Conservation (phyloP, 2,113 vertebrate species). For the Zosterops japonicus region DNA sequence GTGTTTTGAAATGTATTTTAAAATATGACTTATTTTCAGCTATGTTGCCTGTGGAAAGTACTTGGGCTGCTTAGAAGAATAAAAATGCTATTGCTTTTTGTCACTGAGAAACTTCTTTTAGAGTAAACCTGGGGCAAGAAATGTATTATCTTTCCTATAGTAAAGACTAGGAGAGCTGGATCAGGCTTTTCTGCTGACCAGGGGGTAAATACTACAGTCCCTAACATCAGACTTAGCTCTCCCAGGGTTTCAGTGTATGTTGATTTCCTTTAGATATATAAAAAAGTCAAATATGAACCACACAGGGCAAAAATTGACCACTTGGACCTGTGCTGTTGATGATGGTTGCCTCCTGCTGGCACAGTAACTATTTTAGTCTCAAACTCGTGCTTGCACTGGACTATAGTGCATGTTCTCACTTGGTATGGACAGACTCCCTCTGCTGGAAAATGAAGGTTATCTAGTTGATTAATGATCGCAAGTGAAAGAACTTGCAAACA, state of each 20-base stretch:
- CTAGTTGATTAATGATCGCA: accelerated
- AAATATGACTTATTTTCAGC: not conserved
- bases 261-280: not conserved
- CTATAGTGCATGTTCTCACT: not conserved
- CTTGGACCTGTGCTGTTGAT: not conserved
- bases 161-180: not conserved
- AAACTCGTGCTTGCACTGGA: accelerated
- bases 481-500: not conserved
- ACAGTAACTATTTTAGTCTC: not conserved
- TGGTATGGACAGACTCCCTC: not conserved
- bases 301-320: not conserved
- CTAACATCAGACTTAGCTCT: not conserved
- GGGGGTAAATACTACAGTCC: accelerated
- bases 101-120: not conserved
- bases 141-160: not conserved
- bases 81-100: not conserved
- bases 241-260: not conserved
- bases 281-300: not conserved
- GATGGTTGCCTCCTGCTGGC: not conserved
- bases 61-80: not conserved
- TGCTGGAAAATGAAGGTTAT: not conserved
- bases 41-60: not conserved
- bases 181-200: not conserved
- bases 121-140: not conserved
- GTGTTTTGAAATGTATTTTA: not conserved